Conservation (phyloP, 2,888 invertebrate genomes). For the Megalurothrips usitatus region DNA sequence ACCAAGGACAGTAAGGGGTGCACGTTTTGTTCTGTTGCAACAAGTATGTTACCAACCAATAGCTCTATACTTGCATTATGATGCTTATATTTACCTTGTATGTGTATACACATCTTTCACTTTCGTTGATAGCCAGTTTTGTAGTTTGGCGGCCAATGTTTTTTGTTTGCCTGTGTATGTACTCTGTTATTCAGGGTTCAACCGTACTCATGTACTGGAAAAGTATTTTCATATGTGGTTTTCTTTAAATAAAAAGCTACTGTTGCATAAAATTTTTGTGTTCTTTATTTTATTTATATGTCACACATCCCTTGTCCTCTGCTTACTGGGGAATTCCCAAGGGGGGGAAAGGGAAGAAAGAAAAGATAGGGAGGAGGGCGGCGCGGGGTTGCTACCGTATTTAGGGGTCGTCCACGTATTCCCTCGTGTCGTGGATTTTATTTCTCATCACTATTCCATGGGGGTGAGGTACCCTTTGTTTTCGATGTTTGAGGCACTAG, state of each 20-base stretch:
- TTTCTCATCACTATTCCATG: too few species aligned
- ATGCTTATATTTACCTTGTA: background rate
- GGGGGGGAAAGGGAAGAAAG: too few species aligned
- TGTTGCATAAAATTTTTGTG: background rate
- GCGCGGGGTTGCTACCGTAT: too few species aligned
- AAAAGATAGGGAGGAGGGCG: too few species aligned
- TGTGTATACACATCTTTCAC: constrained; percentile 5
- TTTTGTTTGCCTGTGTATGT: background rate
- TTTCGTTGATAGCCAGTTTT: background rate
- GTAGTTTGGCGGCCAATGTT: background rate
- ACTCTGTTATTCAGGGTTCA: background rate
- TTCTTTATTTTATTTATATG: background rate
- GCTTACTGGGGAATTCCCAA: too few species aligned
- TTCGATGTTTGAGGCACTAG: too few species aligned
- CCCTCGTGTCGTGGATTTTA: too few species aligned
- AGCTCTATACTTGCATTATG: background rate
- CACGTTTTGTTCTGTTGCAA: background rate
- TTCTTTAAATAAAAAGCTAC: background rate
- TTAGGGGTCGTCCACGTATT: too few species aligned
- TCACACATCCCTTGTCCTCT: too few species aligned
- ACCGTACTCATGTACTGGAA: background rate
- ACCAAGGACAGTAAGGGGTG: background rate
- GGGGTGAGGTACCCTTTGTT: too few species aligned
- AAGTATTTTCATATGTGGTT: constrained; percentile 12
- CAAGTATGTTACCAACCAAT: background rate